Conservation (phyloP, 2,888 invertebrate species). For the Bugula neritina region DNA sequence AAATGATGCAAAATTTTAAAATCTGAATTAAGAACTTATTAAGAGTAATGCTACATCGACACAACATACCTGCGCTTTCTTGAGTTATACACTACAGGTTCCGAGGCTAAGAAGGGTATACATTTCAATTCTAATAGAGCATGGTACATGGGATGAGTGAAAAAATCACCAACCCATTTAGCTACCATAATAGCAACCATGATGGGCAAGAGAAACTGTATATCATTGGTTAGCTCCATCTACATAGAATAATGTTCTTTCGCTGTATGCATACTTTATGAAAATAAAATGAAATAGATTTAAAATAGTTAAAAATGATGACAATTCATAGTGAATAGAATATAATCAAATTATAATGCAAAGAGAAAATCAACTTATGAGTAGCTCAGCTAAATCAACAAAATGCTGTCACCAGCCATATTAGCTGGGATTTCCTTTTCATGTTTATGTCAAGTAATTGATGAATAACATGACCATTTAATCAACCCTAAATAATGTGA, state of each 20-base stretch:
- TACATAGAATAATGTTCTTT: slow-evolving; percentile 30
- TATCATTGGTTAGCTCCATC: slow-evolving; percentile 56
- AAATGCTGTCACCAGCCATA: too few species aligned
- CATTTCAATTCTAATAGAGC: slow-evolving; percentile 55
- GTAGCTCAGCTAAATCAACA: too few species aligned
- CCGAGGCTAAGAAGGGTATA: slow-evolving; percentile 54
- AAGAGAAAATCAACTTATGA: too few species aligned
- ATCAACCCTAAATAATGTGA: too few species aligned
- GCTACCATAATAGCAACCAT: slow-evolving; percentile 56
- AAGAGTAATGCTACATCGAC: not conserved
- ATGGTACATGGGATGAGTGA: slow-evolving; percentile 55
- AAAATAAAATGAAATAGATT: not conserved
- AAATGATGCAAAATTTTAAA: too few species aligned
- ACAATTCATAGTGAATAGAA: too few species aligned
- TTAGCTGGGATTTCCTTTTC: too few species aligned
- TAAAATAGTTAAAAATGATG: not conserved
- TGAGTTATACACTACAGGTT: slow-evolving; percentile 37
- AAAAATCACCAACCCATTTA: slow-evolving; percentile 55
- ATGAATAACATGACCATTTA: too few species aligned
- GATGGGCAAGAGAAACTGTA: slow-evolving; percentile 54
- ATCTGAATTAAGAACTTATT: too few species aligned
- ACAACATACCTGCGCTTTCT: slow-evolving; percentile 5
- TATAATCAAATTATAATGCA: too few species aligned
- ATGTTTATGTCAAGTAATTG: too few species aligned
- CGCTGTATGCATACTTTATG: not conserved